Evolutionary conservation across 2,113 vertebrate species (phyloP), one percentile per base, ranked within the genome.

Genomic region (Cranoglanis bouderius): DNA sequence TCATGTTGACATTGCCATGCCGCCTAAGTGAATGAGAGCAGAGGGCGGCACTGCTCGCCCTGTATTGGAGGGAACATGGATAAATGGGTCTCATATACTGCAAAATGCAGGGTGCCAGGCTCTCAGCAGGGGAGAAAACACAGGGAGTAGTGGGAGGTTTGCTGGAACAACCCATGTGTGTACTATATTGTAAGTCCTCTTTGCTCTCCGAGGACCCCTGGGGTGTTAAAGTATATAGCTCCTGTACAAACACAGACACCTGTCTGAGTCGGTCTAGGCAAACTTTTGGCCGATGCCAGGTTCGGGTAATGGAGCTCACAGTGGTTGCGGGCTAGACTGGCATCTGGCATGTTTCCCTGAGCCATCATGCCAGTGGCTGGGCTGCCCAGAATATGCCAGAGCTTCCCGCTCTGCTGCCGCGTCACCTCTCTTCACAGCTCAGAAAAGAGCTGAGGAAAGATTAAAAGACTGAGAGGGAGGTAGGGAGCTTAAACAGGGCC

Each of bases 401-500:
- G 32, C 84, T 90, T 84, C 90, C 49, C 70, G 67, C 57, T 87
- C 59, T 83, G 49, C 83, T 89, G 91, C 91, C 57, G 90, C 88
- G 90, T 89, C 88, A 87, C 87, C 90, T 92, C 51, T 59, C 92
- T 92, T 90, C 49, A 24, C 77, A 18, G 84, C 55, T 93, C 61
- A 81, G 88, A 88, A 88, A 88, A 91, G 87, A 85, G 86, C 38
- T 84, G 92, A 65, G 82, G 81, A 87, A 91, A 93, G 91, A 93
- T 93, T 92, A 93, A 88, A 88, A 88, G 91, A 92, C 89, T 92
- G 88, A 84, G 61, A 19, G 85, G 81, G 65, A 91, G 89, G 92
- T 87, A 61, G 65, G 70, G 70, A 88, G 87, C 89, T 90, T 91
- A 87, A 91, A 88, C 88, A 85, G 12, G 53, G 84, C 91, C 92